Percentiles rank a stretch among this genome's conserved stretches.
Evolutionary conservation across 2,888 invertebrate genomes (phyloP).

Genomic region (Nemurella pictetii): DNA sequence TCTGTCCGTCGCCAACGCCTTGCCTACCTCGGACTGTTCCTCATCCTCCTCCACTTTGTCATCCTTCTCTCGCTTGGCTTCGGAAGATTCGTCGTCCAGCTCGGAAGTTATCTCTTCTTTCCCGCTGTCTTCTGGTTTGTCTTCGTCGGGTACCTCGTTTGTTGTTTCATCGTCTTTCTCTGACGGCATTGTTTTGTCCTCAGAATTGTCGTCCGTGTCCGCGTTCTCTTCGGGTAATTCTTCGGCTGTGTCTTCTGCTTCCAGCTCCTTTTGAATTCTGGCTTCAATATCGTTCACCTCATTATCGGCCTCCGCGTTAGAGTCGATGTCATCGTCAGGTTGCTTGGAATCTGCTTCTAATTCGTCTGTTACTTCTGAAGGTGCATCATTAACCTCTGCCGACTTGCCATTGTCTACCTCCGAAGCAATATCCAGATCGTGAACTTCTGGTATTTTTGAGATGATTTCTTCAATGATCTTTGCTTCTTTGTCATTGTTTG

Average conservation of each 20-base stretch:
- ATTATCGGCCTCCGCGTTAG: background rate
- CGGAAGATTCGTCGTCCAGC: conserved; percentile 40
- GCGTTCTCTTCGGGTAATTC: conserved; percentile 43
- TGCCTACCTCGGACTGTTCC: conserved; percentile 22
- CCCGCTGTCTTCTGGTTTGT: conserved; percentile 42
- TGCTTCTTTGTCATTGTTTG: background rate
- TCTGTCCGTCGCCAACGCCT: background rate
- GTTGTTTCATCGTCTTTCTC: conserved; percentile 36
- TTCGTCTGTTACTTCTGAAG: background rate
- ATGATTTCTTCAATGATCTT: conserved; percentile 1
- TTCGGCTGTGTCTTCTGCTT: conserved; percentile 56
- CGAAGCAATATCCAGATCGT: conserved; percentile 20
- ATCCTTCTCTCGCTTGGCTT: conserved; percentile 31
- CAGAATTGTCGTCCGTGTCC: conserved; percentile 12
- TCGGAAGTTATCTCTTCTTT: conserved; percentile 41
- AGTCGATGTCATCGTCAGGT: conserved; percentile 1
- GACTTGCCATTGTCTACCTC: background rate
- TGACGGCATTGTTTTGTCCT: conserved; percentile 26
- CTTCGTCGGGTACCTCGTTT: conserved; percentile 23
- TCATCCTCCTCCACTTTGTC: conserved; percentile 40
- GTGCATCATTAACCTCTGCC: background rate
- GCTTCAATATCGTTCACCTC: conserved; percentile 9
- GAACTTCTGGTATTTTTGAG: conserved; percentile 1
- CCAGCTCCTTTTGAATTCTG: background rate
- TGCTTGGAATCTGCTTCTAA: background rate